Base-by-base conservation (phyloP, 35 echinoderm and acorn worm species). In the Ophioderma brevispina region DNA sequence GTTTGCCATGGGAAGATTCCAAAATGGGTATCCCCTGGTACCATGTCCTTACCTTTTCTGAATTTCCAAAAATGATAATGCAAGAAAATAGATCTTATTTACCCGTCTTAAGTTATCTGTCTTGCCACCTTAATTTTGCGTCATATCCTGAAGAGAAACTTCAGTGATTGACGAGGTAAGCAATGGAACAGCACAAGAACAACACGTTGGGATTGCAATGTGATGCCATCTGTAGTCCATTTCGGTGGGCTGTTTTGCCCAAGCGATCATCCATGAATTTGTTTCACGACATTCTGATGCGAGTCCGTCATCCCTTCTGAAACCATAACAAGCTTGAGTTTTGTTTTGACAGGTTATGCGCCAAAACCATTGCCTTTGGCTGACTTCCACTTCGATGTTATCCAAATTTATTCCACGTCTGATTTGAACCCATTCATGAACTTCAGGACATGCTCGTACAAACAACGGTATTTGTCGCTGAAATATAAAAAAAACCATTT, bases 201-300 rank as follows among this genome's bases (percentile, higher is more conserved):
- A 91, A 25, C 90, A 85, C 1, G 90, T 91, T 8, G 82, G 78
- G 10, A 91, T 40, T 0, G 90, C 90, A 40, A 91, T 91, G 31
- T 91, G 90, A n/a, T 75, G 83, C 90, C 90, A 91, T 2, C 64
- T 38, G 31, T 78, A 91, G 23, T 86, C 76, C 6, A 82, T 85
- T 28, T 85, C 90, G 0, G n/a, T 82, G 17, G 39, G 15, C 25
- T 36, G 64, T 37, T 42, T 85, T 0, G 90, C 90, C 90, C 90
- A 91, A 31, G 90, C 90, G 32, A 91, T 91, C 34, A 91, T 82
- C 90, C 90, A 91, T 3, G 90, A 91, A 33, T 91, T 86, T 13
- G 82, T 84, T 21, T 76, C 75, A 6, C 56, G 63, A 32, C 90
- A 91, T 36, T 79, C 82, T 5, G 90, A 85, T 32, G 21, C 19